Percentiles rank a stretch among this genome's conserved stretches.
These are phyloP conservation scores for Microcebus griseorufus DNA, from an alignment of 2,113 vertebrate species.

Conservation along the genomic window DNA sequence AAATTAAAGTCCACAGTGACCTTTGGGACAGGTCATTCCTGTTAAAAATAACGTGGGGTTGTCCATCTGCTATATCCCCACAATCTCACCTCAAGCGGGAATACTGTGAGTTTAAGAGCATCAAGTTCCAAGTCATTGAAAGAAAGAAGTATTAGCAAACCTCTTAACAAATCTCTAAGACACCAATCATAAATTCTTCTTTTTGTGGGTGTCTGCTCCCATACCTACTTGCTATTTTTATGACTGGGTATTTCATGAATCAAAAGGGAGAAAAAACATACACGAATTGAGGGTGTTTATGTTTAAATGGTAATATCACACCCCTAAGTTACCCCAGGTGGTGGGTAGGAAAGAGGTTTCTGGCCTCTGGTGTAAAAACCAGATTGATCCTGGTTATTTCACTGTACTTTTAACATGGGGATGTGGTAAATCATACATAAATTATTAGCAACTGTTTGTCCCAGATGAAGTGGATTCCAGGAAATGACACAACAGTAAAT, in stretches of 20 bases:
- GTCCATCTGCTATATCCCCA: neutral
- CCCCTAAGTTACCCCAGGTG: neutral
- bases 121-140: neutral
- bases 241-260: constrained; percentile 18
- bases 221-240: constrained; percentile 38
- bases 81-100: neutral
- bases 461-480: neutral
- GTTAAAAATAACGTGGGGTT: neutral
- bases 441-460: constrained; percentile 6
- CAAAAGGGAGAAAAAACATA: neutral
- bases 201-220: neutral
- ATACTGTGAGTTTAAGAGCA: neutral
- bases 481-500: constrained; percentile 4
- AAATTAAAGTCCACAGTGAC: neutral
- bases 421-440: neutral
- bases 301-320: neutral
- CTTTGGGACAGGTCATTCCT: neutral
- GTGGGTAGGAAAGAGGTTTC: neutral
- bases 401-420: neutral
- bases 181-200: constrained; percentile 7
- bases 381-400: neutral
- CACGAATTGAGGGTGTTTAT: neutral
- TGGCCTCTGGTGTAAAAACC: neutral
- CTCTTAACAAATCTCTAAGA: neutral
- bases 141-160: neutral